These are phyloP conservation scores for Dromius quadrimaculatus DNA, from an alignment of 2,888 invertebrate genomes.

Conservation along the genomic window DNA sequence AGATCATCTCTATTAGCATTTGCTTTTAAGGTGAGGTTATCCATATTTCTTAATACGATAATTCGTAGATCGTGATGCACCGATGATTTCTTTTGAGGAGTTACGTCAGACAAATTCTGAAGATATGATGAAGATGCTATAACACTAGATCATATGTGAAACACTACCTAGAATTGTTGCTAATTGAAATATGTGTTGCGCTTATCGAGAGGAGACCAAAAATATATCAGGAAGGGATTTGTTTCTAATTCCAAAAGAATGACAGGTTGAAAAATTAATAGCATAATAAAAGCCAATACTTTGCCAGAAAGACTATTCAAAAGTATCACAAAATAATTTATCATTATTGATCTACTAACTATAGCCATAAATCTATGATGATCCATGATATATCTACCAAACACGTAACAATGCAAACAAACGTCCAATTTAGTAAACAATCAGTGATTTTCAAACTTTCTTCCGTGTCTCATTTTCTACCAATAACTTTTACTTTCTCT, in stretches of 20 bases:
- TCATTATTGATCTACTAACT: not conserved
- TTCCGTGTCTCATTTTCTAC: constrained; percentile 1
- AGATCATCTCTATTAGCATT: not conserved
- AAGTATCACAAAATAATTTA: too few species aligned
- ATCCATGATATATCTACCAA: constrained; percentile 8
- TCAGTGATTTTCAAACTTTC: constrained; percentile 10
- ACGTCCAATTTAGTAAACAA: not conserved
- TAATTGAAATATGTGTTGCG: too few species aligned
- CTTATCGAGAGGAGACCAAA: too few species aligned
- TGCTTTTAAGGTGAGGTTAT: not conserved
- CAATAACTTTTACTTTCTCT: constrained; percentile 17
- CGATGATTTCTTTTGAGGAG: not conserved
- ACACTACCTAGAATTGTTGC: too few species aligned
- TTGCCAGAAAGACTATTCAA: too few species aligned
- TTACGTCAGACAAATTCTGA: not conserved
- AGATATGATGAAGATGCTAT: not conserved
- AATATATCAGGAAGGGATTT: too few species aligned
- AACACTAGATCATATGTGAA: too few species aligned
- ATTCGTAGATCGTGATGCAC: not conserved
- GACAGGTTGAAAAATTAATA: too few species aligned
- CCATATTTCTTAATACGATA: not conserved
- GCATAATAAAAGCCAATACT: too few species aligned
- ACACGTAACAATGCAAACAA: constrained; percentile 4
- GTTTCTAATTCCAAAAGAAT: too few species aligned
- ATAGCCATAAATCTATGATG: not conserved